Conservation (phyloP, 2,113 vertebrate genomes). For the Aptenodytes patagonicus region DNA sequence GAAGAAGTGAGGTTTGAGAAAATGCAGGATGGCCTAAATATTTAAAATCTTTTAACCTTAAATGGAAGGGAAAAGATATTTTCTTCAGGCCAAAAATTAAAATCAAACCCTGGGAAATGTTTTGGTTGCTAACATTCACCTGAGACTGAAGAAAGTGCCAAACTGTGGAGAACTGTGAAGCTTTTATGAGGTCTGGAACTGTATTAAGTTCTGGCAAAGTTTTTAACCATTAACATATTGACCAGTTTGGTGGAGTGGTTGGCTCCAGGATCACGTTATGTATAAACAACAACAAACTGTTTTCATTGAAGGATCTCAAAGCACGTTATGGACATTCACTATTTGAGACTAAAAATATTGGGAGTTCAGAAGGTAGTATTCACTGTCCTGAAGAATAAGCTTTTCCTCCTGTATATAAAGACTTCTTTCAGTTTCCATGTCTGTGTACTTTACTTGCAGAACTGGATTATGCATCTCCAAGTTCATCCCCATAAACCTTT, state of each 20-base stretch:
- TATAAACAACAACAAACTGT: background rate
- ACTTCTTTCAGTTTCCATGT: background rate
- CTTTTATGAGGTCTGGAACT: background rate
- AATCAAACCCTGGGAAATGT: background rate
- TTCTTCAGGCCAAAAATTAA: background rate
- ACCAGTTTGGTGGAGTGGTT: background rate
- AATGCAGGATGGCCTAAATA: background rate
- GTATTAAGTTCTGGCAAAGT: background rate
- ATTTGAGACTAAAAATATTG: background rate
- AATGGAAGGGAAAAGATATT: background rate
- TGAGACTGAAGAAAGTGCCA: background rate
- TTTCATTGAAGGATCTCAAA: background rate
- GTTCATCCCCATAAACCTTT: background rate
- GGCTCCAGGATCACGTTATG: background rate
- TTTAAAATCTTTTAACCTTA: background rate
- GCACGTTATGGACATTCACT: background rate
- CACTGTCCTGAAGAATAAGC: background rate
- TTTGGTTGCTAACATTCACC: background rate
- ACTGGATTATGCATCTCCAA: background rate
- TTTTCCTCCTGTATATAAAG: background rate
- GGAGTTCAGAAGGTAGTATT: background rate
- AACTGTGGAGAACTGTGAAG: background rate
- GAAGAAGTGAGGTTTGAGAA: background rate
- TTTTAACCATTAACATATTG: background rate
- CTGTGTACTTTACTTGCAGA: background rate